Evolutionary conservation across 2,113 vertebrate species (phyloP).

Genomic region (Papio anubis): DNA sequence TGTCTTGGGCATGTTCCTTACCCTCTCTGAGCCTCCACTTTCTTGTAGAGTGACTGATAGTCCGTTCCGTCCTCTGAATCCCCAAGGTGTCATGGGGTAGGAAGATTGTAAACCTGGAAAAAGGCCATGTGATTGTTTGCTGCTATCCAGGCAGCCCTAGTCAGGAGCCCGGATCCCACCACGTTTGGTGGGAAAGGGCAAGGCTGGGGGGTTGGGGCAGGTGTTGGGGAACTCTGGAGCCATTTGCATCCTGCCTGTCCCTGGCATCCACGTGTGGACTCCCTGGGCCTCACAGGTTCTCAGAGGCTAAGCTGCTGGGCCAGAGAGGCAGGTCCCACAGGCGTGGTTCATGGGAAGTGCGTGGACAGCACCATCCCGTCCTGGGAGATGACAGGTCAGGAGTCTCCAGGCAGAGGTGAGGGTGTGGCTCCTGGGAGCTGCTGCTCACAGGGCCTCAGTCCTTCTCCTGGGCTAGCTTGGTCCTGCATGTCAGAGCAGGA

Average conservation of each 20-base stretch:
- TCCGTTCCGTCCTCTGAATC: too few species aligned
- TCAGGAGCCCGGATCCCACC: neutral
- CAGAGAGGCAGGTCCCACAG: neutral
- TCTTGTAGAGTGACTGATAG: neutral
- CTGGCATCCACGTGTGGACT: fast-evolving
- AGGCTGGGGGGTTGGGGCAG: fast-evolving
- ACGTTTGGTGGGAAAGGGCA: neutral
- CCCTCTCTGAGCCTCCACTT: neutral
- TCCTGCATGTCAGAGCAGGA: neutral
- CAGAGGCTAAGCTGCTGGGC: neutral
- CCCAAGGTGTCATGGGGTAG: too few species aligned
- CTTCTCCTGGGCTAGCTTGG: neutral
- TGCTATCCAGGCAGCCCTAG: neutral
- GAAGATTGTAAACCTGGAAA: neutral
- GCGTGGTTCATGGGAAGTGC: neutral
- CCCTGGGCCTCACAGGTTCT: neutral
- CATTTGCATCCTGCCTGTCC: fast-evolving
- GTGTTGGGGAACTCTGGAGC: neutral
- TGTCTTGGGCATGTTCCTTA: neutral
- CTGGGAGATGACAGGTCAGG: neutral
- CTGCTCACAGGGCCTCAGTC: neutral
- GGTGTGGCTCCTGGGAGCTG: neutral
- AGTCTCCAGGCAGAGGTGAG: neutral
- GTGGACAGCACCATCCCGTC: fast-evolving
- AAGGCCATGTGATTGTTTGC: fast-evolving